Conservation (phyloP, 2,113 vertebrate genomes). For the Seriola aureovittata region DNA sequence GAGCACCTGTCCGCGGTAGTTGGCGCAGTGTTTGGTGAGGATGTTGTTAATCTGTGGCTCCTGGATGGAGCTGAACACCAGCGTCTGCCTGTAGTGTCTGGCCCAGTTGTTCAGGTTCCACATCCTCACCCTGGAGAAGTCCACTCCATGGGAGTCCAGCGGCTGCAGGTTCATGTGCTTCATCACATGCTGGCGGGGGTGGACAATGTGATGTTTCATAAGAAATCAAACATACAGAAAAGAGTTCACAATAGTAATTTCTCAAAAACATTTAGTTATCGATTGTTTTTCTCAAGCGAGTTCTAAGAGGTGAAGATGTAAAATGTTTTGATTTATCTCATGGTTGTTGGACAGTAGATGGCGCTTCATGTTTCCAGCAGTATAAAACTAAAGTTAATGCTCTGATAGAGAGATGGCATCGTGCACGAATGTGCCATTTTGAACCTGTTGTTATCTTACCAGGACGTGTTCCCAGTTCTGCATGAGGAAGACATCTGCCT, state of each 20-base stretch:
- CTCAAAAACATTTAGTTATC: neutral
- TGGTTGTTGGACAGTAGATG: slow-evolving; percentile 24
- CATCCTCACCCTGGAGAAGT: slow-evolving; percentile 96
- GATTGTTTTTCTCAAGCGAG: neutral
- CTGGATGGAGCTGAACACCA: slow-evolving; percentile 93
- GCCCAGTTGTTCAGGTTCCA: slow-evolving; percentile 94
- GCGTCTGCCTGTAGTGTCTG: slow-evolving; percentile 91
- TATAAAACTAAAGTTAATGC: neutral
- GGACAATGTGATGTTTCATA: neutral
- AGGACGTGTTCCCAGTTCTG: slow-evolving; percentile 99
- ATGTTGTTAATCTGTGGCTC: slow-evolving; percentile 94
- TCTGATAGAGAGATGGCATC: neutral
- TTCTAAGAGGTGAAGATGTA: neutral
- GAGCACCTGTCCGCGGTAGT: slow-evolving; percentile 91
- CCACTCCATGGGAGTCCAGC: slow-evolving; percentile 92
- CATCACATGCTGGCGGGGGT: slow-evolving; percentile 88
- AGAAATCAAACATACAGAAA: neutral
- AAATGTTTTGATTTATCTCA: neutral
- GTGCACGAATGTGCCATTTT: no score
- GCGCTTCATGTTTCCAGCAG: neutral
- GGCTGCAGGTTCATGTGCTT: slow-evolving; percentile 94
- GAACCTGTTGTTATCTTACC: slow-evolving; percentile 80
- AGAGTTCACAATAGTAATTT: neutral
- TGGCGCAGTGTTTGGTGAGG: slow-evolving; percentile 91
- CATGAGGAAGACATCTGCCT: slow-evolving; percentile 97